Percentiles rank a stretch among this genome's conserved stretches.
These are phyloP conservation scores for Theristicus caerulescens DNA, from an alignment of 2,113 vertebrate genomes.

Conservation along the genomic window DNA sequence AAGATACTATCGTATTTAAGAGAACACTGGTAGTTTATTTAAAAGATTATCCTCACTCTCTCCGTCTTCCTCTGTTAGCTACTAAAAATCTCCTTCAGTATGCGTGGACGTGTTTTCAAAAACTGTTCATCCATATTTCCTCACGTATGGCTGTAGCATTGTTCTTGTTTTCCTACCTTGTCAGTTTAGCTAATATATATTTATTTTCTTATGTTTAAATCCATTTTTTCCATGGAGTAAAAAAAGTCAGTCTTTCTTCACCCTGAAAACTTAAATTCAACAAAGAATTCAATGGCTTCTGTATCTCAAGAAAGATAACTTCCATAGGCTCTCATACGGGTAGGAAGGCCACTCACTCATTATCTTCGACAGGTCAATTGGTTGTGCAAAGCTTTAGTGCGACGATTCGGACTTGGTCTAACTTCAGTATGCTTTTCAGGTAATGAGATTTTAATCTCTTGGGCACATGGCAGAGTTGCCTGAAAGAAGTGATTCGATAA, in stretches of 20 bases:
- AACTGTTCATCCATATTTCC: not conserved
- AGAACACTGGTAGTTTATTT: not conserved
- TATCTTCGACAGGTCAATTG: not conserved
- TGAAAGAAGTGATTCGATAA: fast-evolving
- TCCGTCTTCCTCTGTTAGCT: not conserved
- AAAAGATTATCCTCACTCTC: not conserved
- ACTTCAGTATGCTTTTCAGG: not conserved
- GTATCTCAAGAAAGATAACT: not conserved
- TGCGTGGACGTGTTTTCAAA: not conserved
- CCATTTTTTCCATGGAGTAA: not conserved
- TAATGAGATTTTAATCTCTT: too few relatives aligned
- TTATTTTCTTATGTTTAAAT: not conserved
- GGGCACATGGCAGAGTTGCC: not conserved
- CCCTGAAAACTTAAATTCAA: not conserved
- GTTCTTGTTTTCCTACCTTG: not conserved
- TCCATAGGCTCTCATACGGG: fast-evolving
- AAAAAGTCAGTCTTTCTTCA: not conserved
- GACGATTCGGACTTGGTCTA: not conserved
- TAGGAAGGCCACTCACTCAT: fast-evolving
- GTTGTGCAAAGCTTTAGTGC: not conserved
- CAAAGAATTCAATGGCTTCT: not conserved
- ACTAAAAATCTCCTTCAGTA: not conserved
- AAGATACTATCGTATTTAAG: not conserved
- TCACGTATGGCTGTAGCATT: not conserved
- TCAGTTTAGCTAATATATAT: not conserved